Evolutionary conservation across 2,797 vertebrate species (phyloP).

Genomic region (Eidolon dupreanum): DNA sequence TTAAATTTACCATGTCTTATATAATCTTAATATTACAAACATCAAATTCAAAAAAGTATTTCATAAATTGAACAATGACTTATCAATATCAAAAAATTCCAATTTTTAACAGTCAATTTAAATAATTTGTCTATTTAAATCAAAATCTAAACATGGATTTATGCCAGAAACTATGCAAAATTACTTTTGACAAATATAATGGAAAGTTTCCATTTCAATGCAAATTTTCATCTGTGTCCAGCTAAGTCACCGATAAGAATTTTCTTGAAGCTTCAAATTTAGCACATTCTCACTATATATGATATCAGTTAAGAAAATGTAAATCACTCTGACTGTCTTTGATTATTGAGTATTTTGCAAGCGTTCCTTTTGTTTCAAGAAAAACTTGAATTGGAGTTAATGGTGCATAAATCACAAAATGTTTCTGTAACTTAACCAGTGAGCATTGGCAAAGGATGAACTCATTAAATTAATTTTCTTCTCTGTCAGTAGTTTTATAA

Average conservation of each 20-base stretch:
- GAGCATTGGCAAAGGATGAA: not conserved
- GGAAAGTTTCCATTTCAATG: not conserved
- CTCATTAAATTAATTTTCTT: not conserved
- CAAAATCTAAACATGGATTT: not conserved
- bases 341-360: not conserved
- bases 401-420: not conserved
- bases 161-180: not conserved
- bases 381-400: not conserved
- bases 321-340: not conserved
- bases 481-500: not conserved
- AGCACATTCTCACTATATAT: not conserved
- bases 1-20: not conserved
- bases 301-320: not conserved
- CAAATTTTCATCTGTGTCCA: not conserved
- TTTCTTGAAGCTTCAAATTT: not conserved
- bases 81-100: not conserved
- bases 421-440: not conserved
- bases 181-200: not conserved
- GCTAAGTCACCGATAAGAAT: not conserved
- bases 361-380: not conserved
- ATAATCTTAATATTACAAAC: not conserved
- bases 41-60: not conserved
- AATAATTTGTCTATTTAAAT: not conserved
- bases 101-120: not conserved
- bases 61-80: not conserved